These are phyloP conservation scores for Microctenopoma steveboyesi DNA, from an alignment of 2,797 vertebrate species.

Conservation along the genomic window DNA sequence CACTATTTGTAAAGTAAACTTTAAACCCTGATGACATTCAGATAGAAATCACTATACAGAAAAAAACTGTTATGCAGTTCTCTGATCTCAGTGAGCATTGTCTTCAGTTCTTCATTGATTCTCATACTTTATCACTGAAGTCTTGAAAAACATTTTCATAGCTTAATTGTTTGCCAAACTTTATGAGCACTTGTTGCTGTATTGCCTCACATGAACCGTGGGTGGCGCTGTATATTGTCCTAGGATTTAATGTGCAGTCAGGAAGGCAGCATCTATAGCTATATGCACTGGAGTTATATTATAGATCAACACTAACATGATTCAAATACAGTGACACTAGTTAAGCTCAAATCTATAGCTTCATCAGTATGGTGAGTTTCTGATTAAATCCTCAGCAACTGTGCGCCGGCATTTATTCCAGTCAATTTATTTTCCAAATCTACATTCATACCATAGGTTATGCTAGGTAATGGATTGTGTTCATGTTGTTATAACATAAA, in stretches of 20 bases:
- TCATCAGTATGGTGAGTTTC: too few species aligned
- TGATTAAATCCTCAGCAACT: too few species aligned
- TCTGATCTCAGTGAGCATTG: background rate
- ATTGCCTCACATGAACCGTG: background rate
- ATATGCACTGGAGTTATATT: background rate
- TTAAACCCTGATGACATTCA: background rate
- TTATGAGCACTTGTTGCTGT: slow-evolving; percentile 10
- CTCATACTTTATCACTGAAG: background rate
- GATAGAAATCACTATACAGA: too few species aligned
- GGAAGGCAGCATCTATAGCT: background rate
- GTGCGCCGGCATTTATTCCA: too few species aligned
- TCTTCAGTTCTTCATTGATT: background rate
- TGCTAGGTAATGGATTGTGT: background rate
- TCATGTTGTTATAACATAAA: background rate
- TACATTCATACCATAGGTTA: too few species aligned
- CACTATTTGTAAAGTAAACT: too few species aligned
- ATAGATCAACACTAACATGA: background rate
- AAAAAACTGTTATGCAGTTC: background rate
- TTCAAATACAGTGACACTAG: background rate
- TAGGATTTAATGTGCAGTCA: background rate
- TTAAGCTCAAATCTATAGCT: background rate
- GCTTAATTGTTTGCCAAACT: background rate
- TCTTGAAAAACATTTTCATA: too few species aligned
- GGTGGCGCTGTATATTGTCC: slow-evolving; percentile 28
- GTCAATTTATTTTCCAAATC: too few species aligned